phyloP scores from a whole-genome alignment of 1,140 invertebrate genomes.

The Melanaphis sacchari region DNA sequence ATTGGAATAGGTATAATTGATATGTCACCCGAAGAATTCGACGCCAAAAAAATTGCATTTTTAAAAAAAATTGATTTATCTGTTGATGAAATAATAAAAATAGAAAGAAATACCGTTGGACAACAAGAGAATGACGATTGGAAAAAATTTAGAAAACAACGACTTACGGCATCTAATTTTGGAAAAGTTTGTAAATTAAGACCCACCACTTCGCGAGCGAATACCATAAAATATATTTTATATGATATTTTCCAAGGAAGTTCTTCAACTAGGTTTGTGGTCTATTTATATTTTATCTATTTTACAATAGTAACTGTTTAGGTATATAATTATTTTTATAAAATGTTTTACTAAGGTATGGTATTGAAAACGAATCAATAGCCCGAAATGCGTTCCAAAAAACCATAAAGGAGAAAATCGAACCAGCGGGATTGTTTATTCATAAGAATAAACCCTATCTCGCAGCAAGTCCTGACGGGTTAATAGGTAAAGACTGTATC shows the following conservation, averaged over 20 bases:
- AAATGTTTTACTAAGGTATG: background rate
- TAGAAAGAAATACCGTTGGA: background rate
- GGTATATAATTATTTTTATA: background rate
- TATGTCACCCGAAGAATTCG: no score
- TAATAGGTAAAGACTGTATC: background rate
- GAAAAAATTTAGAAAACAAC: background rate
- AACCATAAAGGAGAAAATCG: background rate
- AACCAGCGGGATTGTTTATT: background rate
- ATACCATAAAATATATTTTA: background rate
- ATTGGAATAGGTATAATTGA: no score
- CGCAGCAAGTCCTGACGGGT: background rate
- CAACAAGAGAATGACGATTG: background rate
- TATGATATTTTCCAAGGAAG: background rate
- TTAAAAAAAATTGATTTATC: background rate
- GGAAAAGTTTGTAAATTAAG: background rate
- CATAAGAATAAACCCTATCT: background rate
- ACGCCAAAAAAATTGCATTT: no score
- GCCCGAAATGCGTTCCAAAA: background rate
- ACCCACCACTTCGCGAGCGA: background rate
- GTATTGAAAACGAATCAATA: slow-evolving; percentile 11
- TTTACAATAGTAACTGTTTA: background rate
- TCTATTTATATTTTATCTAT: background rate
- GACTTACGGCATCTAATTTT: background rate
- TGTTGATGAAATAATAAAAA: background rate
- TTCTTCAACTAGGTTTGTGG: background rate